Conservation (phyloP, 2,113 vertebrate species). For the Indri indri region DNA sequence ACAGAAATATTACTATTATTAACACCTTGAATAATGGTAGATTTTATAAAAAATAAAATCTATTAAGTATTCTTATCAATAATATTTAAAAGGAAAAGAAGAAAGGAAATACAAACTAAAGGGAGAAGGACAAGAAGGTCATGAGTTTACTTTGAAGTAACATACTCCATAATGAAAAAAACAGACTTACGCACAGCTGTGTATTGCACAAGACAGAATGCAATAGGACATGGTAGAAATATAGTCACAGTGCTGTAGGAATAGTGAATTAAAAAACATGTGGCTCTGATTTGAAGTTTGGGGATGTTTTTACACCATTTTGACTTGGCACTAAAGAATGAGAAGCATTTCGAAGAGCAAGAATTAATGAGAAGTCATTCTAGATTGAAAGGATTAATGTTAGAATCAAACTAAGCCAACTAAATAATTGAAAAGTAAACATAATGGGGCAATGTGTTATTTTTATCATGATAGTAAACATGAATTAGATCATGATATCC, state of each 20-base stretch:
- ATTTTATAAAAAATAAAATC: background rate
- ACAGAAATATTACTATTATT: background rate
- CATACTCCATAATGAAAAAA: background rate
- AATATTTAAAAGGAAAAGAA: background rate
- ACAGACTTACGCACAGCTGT: background rate
- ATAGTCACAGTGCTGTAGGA: background rate
- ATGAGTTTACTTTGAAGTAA: background rate
- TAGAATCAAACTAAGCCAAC: background rate
- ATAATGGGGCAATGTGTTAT: background rate
- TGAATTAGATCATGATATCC: background rate
- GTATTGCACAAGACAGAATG: background rate
- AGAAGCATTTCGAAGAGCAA: background rate
- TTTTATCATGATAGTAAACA: background rate
- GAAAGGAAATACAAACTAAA: background rate
- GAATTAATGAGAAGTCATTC: background rate
- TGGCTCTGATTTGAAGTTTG: background rate
- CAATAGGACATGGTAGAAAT: background rate
- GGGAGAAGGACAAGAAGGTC: background rate
- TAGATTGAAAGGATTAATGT: background rate
- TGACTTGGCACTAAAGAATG: background rate
- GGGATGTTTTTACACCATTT: background rate
- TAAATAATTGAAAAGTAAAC: background rate
- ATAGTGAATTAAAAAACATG: background rate
- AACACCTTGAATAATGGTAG: background rate
- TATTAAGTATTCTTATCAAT: background rate